phyloP scores from a whole-genome alignment of 1,140 invertebrate species.

The Chlorops oryzae region DNA sequence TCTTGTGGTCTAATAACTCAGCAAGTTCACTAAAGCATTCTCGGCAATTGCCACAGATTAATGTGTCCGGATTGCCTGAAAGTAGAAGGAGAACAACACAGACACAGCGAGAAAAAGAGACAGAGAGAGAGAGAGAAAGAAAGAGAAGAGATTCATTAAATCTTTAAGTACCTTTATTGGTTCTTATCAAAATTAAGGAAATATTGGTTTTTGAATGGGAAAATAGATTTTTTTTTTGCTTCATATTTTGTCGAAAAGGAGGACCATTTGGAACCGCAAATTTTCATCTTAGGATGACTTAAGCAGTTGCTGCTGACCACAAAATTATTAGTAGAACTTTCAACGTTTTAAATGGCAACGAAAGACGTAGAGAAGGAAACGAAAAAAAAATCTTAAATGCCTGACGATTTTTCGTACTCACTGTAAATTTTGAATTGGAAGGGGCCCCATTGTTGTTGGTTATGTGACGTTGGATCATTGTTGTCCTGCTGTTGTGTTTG shows the following conservation, averaged over 20 bases:
- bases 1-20: constrained; percentile 80
- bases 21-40: constrained; percentile 76
- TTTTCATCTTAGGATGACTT: no score
- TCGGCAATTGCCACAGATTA: constrained; percentile 83
- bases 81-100: no score
- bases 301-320: no score
- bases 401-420: constrained; percentile 47
- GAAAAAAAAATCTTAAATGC: no score
- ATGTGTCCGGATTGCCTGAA: constrained; percentile 78
- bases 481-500: constrained; percentile 22
- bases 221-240: background rate
- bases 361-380: no score
- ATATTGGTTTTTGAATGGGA: no score
- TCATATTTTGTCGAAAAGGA: no score
- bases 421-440: constrained; percentile 64
- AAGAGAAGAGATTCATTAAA: background rate
- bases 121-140: constrained; percentile 5
- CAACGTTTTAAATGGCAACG: no score
- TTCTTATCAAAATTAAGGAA: no score
- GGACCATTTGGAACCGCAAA: no score
- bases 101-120: constrained; percentile 36
- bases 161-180: no score
- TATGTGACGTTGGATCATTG: constrained; percentile 44
- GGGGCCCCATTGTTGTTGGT: constrained; percentile 46
- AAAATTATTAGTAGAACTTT: no score